Evolutionary conservation across 1,140 invertebrate genomes (phyloP).

Genomic region (Triops cancriformis): DNA sequence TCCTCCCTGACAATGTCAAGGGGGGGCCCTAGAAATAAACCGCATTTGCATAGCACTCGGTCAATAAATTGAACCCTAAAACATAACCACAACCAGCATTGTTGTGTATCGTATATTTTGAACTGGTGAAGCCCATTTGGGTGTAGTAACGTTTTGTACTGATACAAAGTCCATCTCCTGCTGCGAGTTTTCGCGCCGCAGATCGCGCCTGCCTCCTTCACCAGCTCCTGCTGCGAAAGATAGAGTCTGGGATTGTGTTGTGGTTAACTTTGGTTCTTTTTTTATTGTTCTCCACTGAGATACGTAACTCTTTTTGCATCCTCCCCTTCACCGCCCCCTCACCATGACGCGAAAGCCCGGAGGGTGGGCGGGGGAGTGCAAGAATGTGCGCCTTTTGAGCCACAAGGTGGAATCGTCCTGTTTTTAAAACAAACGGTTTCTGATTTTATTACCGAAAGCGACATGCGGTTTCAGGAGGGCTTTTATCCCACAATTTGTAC

Average conservation of each 20-base stretch:
- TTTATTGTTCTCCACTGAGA: background rate
- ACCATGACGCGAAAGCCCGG: too few relatives aligned
- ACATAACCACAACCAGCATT: conserved; percentile 5
- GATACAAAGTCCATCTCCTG: background rate
- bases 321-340: background rate
- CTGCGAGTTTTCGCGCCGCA: conserved; percentile 11
- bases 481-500: conserved; percentile 9
- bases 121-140: background rate
- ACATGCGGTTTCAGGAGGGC: background rate
- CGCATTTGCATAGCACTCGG: background rate
- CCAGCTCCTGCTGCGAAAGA: conserved; percentile 8
- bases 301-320: background rate
- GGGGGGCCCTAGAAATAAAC: background rate
- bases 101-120: background rate
- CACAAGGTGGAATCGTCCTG: background rate
- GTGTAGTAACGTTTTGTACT: background rate
- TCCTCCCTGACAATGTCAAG: background rate
- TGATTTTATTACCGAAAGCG: background rate
- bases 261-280: background rate
- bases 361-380: background rate
- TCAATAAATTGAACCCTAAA: conserved; percentile 14
- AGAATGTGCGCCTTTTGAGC: background rate
- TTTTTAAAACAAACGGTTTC: background rate
- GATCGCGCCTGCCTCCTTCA: conserved; percentile 11
- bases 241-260: background rate